These are phyloP conservation scores for Muscicapa adusta DNA, from an alignment of 2,113 vertebrate species.

Conservation along the genomic window DNA sequence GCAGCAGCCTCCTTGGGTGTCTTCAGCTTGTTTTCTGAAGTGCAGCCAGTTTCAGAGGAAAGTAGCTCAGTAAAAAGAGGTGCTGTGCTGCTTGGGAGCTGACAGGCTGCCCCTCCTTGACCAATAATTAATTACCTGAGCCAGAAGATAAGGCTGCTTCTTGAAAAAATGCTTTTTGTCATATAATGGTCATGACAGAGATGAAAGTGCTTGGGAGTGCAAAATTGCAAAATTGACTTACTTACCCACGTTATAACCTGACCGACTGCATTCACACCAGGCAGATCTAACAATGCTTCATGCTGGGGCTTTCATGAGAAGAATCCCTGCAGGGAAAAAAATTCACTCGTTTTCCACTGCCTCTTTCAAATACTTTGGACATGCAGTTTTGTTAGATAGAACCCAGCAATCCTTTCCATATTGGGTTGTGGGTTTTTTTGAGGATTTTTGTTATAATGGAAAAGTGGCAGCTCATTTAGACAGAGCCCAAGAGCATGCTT, in stretches of 20 bases:
- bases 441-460: background rate
- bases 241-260: background rate
- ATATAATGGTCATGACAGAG: background rate
- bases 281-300: accelerated
- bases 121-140: background rate
- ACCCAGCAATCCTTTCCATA: background rate
- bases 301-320: background rate
- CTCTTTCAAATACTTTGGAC: background rate
- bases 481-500: background rate
- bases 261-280: background rate
- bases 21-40: background rate
- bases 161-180: background rate
- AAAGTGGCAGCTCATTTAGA: background rate
- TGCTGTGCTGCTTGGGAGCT: background rate
- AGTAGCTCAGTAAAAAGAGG: background rate
- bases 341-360: background rate
- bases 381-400: background rate
- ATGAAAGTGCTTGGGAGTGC: background rate
- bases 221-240: background rate
- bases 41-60: background rate
- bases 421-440: background rate
- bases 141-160: background rate
- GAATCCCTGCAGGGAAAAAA: background rate
- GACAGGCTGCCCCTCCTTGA: background rate
- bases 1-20: background rate